Base-by-base conservation (phyloP, 2,888 invertebrate genomes). In the Mythimna impura region DNA sequence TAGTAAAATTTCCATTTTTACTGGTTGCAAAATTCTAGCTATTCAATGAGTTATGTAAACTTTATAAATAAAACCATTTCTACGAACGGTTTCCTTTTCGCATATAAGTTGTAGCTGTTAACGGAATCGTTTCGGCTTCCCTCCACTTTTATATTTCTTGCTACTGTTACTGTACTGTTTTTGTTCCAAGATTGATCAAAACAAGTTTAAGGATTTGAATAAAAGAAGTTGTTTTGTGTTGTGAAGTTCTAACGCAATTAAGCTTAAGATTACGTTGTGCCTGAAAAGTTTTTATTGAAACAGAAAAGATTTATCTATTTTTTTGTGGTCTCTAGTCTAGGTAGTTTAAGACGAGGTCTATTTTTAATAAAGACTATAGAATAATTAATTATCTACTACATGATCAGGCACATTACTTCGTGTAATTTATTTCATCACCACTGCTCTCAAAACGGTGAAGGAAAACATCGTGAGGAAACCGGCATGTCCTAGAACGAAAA, bases 21-120 rank as follows among this genome's bases (percentile, higher is more conserved):
- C 67, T 61, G 76, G 62, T 64, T 63, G 57, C 52, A 69, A 65
- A 82, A 85, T 67, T 82, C 79, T 47, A 43, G 43, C 68, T 36
- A 47, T 47, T 47, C 47, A 47, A 6, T 60, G 68, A 73, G 47
- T 71, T 73, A 76, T 70, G 68, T 55, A 73, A 79, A 83, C 68
- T 79, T 85, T 78, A 70, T 74, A 78, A 63, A 81, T 81, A 81
- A 81, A 81, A 65, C 60, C 73, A 66, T 79, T 76, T 69, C 63
- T 60, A 57, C 54, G 66, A 68, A 34, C 66, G 68, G 57, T 77
- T 70, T 72, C 69, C 65, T 71, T 69, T 74, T 67, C 63, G 63
- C 63, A 65, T 71, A 71, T 62, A 76, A 80, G 75, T 81, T 78
- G 72, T 66, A 36, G 73, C 68, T 61, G 71, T 82, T 73, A 74